Base-by-base conservation (phyloP, 30 jellyfish, hydroid and myxozoan genomes). In the Pelagia noctiluca region DNA sequence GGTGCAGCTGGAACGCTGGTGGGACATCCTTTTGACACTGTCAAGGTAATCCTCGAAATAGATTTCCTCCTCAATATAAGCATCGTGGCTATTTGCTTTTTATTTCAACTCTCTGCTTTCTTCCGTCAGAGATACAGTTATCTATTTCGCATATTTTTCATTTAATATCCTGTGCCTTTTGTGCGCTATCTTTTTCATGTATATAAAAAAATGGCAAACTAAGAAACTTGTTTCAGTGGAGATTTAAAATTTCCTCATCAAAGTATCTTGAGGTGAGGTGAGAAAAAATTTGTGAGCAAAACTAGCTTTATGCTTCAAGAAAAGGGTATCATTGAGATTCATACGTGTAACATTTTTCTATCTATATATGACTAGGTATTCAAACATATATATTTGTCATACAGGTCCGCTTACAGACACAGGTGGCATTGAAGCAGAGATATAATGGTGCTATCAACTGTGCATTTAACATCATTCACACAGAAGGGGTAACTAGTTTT, bases 21-120 rank as follows among this genome's bases (percentile, higher is more conserved):
- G 26, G 98, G 98, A 19, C 97, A 92, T 53, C 98, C 98, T 0
- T 92, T 92, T 75, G 98, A 92, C 71, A 92, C 98, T 0, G 96
- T 92, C 30, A 91, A 91, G 95, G 98, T 91, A 54, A 8, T n/a
- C 57, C 16, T 5, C 8, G 12, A 42, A 8, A 5, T 42, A 42
- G 57, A 5, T 42, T 5, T 16, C 16, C 16, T 5, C 8, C 12
- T 42, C 8, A 16, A 42, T 16, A 42, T 42, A 42, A 42, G 57
- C 57, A 5, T 5, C 8, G 12, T 8, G 16, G 16, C 16, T 16
- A 5, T 5, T 16, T 42, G 57, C 16, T 5, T 42, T 5, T 16
- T 42, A 42, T 42, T 16, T 42, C 8, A 8, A 5, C 12, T 42
- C 12, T 8, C 16, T 8, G 57, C 57, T 42, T 8, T 5, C 16